A percentile compares a stretch with the other conserved stretches of the same genome.
These are phyloP conservation scores for Crepidodera aurea DNA, from an alignment of 2,888 invertebrate species.

Conservation along the genomic window DNA sequence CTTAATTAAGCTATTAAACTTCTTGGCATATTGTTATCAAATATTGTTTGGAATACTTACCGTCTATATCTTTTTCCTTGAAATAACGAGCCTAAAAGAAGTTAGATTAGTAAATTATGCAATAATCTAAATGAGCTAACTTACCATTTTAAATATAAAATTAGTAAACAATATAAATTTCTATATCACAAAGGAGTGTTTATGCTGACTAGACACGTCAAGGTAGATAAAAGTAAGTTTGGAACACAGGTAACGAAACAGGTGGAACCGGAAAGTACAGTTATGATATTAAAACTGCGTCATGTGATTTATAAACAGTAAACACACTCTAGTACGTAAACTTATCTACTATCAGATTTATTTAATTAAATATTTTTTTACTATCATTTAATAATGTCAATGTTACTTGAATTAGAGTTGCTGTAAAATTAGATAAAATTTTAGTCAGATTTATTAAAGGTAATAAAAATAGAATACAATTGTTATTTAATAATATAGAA, in stretches of 20 bases:
- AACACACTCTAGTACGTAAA: not conserved
- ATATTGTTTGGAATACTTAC: conserved; percentile 65
- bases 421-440: too few relatives aligned
- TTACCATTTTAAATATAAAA: conserved; percentile 40
- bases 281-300: conserved; percentile 24
- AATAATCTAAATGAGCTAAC: conserved; percentile 3
- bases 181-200: not conserved
- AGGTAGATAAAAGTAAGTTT: not conserved
- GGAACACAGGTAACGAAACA: conserved; percentile 16
- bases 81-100: conserved; percentile 86
- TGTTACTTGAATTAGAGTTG: too few relatives aligned
- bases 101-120: not conserved
- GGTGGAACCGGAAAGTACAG: conserved; percentile 39
- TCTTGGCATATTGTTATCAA: not conserved
- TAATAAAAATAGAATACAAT: too few relatives aligned
- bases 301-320: conserved; percentile 7
- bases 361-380: not conserved
- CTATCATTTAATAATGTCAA: too few relatives aligned
- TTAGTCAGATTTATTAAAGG: too few relatives aligned
- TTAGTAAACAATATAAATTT: conserved; percentile 19
- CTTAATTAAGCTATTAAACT: not conserved
- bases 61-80: conserved; percentile 94
- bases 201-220: conserved; percentile 39
- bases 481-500: too few relatives aligned
- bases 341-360: not conserved